phyloP scores from a whole-genome alignment of 2,797 vertebrate genomes.

The Pseudochirops cupreus region DNA sequence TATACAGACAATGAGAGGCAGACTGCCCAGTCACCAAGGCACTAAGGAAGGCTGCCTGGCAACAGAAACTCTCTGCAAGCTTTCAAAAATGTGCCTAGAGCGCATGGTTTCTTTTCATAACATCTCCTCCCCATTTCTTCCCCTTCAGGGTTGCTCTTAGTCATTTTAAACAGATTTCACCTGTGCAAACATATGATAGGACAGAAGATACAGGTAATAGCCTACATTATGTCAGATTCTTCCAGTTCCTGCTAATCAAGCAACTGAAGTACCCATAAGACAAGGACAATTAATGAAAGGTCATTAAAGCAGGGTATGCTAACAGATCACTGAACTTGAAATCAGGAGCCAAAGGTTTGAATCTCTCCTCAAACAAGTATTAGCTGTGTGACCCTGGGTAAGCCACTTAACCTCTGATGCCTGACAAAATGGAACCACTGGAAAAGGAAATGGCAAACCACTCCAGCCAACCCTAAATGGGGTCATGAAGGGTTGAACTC shows the following conservation, averaged over 20 bases:
- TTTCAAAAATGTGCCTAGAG: not conserved
- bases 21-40: not conserved
- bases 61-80: not conserved
- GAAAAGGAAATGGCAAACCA: not conserved
- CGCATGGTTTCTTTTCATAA: not conserved
- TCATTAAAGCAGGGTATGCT: not conserved
- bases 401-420: not conserved
- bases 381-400: not conserved
- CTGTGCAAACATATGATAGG: not conserved
- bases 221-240: not conserved
- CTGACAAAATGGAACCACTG: not conserved
- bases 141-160: not conserved
- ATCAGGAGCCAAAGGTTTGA: not conserved
- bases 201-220: not conserved
- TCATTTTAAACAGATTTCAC: not conserved
- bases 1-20: not conserved
- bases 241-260: not conserved
- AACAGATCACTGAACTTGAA: not conserved
- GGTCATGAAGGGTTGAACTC: not conserved
- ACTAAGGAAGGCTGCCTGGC: not conserved
- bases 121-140: not conserved
- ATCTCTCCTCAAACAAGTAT: not conserved
- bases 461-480: not conserved
- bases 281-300: not conserved
- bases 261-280: not conserved